A percentile compares a stretch with the other conserved stretches of the same genome.
These are phyloP conservation scores for Drosophila prolongata DNA, from an alignment of 2,888 invertebrate species.

Conservation along the genomic window DNA sequence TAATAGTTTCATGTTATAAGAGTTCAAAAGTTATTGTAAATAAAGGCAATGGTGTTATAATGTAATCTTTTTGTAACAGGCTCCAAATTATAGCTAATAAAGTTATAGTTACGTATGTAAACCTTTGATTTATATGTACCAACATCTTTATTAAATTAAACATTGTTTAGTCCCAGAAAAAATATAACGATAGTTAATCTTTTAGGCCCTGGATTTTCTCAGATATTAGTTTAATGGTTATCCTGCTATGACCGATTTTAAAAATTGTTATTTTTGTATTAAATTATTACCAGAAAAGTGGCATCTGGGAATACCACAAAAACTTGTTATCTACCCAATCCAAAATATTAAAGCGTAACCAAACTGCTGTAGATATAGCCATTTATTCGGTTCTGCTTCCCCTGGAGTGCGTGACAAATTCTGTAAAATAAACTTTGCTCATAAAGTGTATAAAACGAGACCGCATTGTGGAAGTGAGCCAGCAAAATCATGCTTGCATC, in stretches of 20 bases:
- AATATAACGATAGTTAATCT: too few relatives aligned
- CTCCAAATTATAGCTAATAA: too few relatives aligned
- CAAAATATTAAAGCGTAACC: too few relatives aligned
- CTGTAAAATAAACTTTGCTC: slow-evolving; percentile 19
- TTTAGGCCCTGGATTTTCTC: too few relatives aligned
- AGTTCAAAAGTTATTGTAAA: neutral
- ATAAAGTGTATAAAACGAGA: slow-evolving; percentile 39
- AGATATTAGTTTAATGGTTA: too few relatives aligned
- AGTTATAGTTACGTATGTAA: too few relatives aligned
- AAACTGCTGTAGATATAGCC: neutral
- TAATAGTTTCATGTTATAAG: neutral
- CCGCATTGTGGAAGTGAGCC: slow-evolving; percentile 27
- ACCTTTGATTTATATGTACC: too few relatives aligned
- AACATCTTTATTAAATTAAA: too few relatives aligned
- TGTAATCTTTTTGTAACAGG: neutral
- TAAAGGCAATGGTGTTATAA: neutral
- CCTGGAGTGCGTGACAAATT: slow-evolving; percentile 32
- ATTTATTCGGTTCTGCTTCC: slow-evolving; percentile 8
- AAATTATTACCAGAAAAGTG: neutral
- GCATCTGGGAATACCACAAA: neutral
- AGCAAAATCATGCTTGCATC: slow-evolving; percentile 59
- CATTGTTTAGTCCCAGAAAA: too few relatives aligned
- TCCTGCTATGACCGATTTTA: too few relatives aligned
- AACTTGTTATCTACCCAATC: neutral
- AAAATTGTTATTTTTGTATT: neutral